These are phyloP conservation scores for Oligia fasciuncula DNA, from an alignment of 2,888 invertebrate genomes.

Conservation along the genomic window DNA sequence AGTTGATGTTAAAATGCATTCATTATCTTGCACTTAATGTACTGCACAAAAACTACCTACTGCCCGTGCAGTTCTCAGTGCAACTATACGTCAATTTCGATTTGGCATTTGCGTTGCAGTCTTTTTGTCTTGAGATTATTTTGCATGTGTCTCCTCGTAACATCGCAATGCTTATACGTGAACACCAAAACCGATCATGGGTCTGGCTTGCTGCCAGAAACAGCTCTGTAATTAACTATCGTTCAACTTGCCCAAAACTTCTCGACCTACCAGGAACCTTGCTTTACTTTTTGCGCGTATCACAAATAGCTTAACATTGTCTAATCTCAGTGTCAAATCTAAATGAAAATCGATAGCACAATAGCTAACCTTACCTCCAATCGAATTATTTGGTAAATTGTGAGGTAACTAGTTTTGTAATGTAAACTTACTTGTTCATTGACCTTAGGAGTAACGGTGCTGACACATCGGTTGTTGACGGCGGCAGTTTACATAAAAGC, in stretches of 20 bases:
- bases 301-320: slow-evolving; percentile 18
- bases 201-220: slow-evolving; percentile 34
- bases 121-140: slow-evolving; percentile 30
- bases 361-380: slow-evolving; percentile 41
- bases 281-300: slow-evolving; percentile 35
- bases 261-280: slow-evolving; percentile 5
- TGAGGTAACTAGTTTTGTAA: slow-evolving; percentile 38
- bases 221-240: slow-evolving; percentile 43
- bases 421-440: too few species aligned
- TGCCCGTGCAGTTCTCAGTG: background rate
- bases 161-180: slow-evolving; percentile 20
- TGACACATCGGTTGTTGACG: too few species aligned
- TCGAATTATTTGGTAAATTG: slow-evolving; percentile 13
- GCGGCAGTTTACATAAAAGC: too few species aligned
- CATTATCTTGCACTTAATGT: background rate
- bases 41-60: background rate
- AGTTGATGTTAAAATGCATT: background rate
- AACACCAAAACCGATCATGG: slow-evolving; percentile 37
- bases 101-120: slow-evolving; percentile 6
- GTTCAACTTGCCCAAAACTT: slow-evolving; percentile 35
- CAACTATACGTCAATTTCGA: background rate
- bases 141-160: slow-evolving; percentile 16
- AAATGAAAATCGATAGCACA: slow-evolving; percentile 24
- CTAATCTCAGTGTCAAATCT: slow-evolving; percentile 25
- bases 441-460: too few species aligned